Evolutionary conservation across 2,797 vertebrate genomes (phyloP).

Genomic region (Chromis chromis): DNA sequence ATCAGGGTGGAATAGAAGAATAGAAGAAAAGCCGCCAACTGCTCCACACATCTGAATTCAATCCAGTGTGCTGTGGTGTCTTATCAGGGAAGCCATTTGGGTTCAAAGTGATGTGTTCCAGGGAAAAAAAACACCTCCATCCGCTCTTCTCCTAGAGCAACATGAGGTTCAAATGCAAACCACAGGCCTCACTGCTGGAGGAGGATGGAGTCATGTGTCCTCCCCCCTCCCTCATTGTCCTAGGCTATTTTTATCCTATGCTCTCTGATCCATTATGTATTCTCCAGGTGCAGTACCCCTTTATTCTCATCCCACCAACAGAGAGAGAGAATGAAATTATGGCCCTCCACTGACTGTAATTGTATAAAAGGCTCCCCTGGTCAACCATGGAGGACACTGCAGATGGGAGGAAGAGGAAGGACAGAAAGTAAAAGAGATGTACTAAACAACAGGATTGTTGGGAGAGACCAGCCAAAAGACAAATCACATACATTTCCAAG

Average conservation of each 20-base stretch:
- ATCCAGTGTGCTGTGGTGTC: conserved; percentile 1
- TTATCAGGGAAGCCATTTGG: conserved; percentile 27
- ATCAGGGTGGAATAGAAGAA: conserved; percentile 11
- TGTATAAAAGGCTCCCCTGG: conserved; percentile 42
- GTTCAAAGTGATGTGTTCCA: conserved; percentile 49
- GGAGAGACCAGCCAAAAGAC: too few species aligned
- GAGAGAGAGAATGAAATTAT: conserved; percentile 48
- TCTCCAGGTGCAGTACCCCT: conserved; percentile 36
- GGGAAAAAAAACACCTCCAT: not conserved
- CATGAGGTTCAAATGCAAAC: conserved; percentile 47
- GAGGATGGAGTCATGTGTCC: conserved; percentile 27
- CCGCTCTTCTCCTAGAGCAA: conserved; percentile 18
- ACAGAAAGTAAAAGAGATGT: not conserved
- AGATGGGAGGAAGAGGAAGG: conserved; percentile 22
- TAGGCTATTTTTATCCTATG: conserved; percentile 50
- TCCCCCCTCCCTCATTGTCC: not conserved
- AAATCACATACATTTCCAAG: too few species aligned
- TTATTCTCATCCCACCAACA: conserved; percentile 34
- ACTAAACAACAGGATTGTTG: too few species aligned
- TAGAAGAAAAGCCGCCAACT: conserved; percentile 24
- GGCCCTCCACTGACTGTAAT: conserved; percentile 34
- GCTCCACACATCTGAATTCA: conserved; percentile 50
- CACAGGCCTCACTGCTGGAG: conserved; percentile 39
- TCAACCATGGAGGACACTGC: conserved; percentile 21
- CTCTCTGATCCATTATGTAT: conserved; percentile 47